Evolutionary conservation across 2,797 vertebrate species (phyloP), one percentile per base, ranked within the genome.

Genomic region (Rhynchotus rufescens): DNA sequence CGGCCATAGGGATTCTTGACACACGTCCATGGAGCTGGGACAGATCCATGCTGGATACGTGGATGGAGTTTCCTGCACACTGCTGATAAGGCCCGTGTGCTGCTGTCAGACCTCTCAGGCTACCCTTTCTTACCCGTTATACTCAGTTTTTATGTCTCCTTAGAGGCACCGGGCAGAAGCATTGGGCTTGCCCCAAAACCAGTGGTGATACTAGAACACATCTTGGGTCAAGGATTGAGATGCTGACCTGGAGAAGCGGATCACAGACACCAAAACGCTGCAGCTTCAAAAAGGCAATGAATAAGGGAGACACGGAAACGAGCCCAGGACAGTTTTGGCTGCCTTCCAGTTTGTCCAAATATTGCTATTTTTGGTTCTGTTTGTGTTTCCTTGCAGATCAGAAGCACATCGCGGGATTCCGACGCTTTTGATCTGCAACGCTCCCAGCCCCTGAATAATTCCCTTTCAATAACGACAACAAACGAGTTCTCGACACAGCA

Each of bases 351-450:
- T 96, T 94, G 87, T 84, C 94, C 96, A 96, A 94, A 94, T 92
- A 94, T 68, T 94, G 88, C 93, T 96, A 94, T 95, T 95, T 96
- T 96, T 38, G 84, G 81, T 88, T 96, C 72, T 93, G 94, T 91
- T 95, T 12, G 49, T 92, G 71, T 94, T 94, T 89, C 88, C 79
- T 42, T 42, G 76, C 42, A 5, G 81, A 88, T 89, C 30, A 7
- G 86, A 92, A 90, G 95, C 84, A 47, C 76, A 71, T 90, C 82
- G 88, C 74, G 21, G 64, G 82, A 52, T 92, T 71, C 82, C 5
- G 12, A 32, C 0, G 82, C 80, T 87, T 96, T 94, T 95, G 93
- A 96, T 95, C 88, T 77, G 84, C 80, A 74, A 77, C 0, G 1
- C 36, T 54, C 67, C 14, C 52, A 51, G 38, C 25, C 21, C 3